Base-by-base conservation (phyloP, 1,140 invertebrate genomes). In the Drosophila seguyi region DNA sequence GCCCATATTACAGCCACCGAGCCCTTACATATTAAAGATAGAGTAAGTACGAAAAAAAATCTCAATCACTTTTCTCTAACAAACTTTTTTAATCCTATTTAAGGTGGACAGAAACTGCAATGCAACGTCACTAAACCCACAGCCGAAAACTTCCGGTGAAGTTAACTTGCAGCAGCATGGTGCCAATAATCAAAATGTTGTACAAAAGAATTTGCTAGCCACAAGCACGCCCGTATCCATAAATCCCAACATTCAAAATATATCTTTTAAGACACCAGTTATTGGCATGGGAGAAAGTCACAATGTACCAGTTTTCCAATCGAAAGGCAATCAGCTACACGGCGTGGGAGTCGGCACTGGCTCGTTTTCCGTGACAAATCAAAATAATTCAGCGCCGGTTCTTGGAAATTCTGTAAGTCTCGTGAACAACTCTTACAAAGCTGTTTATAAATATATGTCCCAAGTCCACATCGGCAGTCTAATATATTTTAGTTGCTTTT, bases 81-180 rank as follows among this genome's bases (percentile, higher is more conserved):
- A 10, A 27, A 20, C 4, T 44, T 29, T 39, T 57, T 18, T 13
- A 16, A 29, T 4, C 6, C 47, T 18, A 22, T 53, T 56, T 67
- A 58, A 91, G 77, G 92, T 94, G 42, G 96, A 96, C 91, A 96
- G 95, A 87, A 96, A 96, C 92, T 96, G 95, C 86, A 96, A 96
- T 93, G 95, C 95, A 13, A 96, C 95, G 57, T 71, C 90, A 75
- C 55, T 63, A 31, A 65, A 44, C 4, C 47, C 34, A 16, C 56
- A 62, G 53, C 34, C 47, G 4, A 85, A 79, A 39, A 41, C 90
- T 57, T 59, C 92, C 58, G 71, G 18, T 36, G 86, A 85, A 38
- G 29, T 58, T 39, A 63, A 31, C 25, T 29, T 77, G 36, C 79
- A 83, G 55, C 85, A 87, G 55, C 85, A 87, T 53, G 27, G 69